Evolutionary conservation across 2,888 invertebrate species (phyloP), one percentile per base, ranked within the genome.

Genomic region (Ormyrus rosae): DNA sequence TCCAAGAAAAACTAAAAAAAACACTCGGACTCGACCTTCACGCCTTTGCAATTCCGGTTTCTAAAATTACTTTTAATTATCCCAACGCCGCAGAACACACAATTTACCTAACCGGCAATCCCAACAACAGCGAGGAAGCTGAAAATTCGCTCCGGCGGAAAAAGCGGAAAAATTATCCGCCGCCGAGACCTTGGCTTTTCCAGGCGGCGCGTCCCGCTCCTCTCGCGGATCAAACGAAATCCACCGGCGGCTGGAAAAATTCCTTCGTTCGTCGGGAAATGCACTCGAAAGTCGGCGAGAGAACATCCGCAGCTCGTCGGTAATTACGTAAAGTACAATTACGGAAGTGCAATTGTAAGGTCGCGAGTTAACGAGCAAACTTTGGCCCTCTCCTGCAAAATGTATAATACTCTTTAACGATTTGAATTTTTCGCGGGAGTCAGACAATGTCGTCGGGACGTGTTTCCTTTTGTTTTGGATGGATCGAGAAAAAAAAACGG

Each of bases 281-380:
- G 48, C 6, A 19, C 50, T 70, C 34, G 58, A 53, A 61, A 53
- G 50, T 13, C 65, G 8, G 9, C 48, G 53, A 69, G 56, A 46
- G 69, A 74, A 48, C 74, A 80, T 70, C 53, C 61, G 48, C 65
- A 65, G 69, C 71, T 64, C 19, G 11, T 50, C 65, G 68, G 71
- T 80, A 76, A 80, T 76, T 80, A 76, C 70, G 71, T 71, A 80
- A 72, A 76, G 80, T 71, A 56, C 71, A 76, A 76, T 80, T 75
- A 72, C 80, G 70, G 19, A 75, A 76, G 67, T 75, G 75, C 71
- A 76, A 70, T 71, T 55, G 60, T 71, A 67, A 63, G 65, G 61
- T 65, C 58, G 61, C 7, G 50, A 61, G 48, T 48, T 67, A 76
- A 76, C 65, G 64, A 71, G 68, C 45, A 48, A 80, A 67, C 60